phyloP scores from a whole-genome alignment of 2,888 invertebrate genomes.

The Trissonchulus sp. region DNA sequence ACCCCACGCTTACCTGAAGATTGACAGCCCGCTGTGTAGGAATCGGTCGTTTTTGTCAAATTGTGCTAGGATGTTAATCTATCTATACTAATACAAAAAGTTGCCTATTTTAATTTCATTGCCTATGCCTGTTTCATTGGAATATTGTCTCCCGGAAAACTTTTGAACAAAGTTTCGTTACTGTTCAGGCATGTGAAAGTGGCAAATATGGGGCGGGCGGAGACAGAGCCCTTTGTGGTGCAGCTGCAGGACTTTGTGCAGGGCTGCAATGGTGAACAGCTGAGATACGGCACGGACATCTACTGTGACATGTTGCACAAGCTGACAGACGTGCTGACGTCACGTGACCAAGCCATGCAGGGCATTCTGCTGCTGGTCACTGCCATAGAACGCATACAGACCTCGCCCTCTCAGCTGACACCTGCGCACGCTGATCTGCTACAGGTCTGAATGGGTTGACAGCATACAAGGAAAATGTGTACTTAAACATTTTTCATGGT shows the following conservation, averaged over 20 bases:
- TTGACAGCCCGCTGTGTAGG: neutral
- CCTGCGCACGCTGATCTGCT: conserved; percentile 89
- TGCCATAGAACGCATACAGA: conserved; percentile 79
- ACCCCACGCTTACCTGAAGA: too few species aligned
- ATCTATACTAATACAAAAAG: too few species aligned
- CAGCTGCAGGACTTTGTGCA: conserved; percentile 79
- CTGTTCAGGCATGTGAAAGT: conserved; percentile 14
- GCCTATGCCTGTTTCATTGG: too few species aligned
- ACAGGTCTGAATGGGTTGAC: conserved; percentile 63
- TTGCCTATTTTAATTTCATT: too few species aligned
- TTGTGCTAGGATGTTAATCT: too few species aligned
- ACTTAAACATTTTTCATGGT: too few species aligned
- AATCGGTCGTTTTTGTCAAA: neutral
- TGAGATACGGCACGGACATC: conserved; percentile 73
- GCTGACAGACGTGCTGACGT: too few species aligned
- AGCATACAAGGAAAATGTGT: too few species aligned
- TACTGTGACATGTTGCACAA: conserved; percentile 60
- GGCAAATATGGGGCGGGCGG: conserved; percentile 38
- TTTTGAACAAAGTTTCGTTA: too few species aligned
- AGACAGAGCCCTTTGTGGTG: conserved; percentile 62
- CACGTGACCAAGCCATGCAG: conserved; percentile 62
- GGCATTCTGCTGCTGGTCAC: conserved; percentile 74
- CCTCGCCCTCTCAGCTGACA: conserved; percentile 80
- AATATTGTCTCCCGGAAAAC: too few species aligned
- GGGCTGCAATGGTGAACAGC: conserved; percentile 81